These are phyloP conservation scores for Strigamia maritima DNA, from an alignment of 2,888 invertebrate genomes.

Conservation along the genomic window DNA sequence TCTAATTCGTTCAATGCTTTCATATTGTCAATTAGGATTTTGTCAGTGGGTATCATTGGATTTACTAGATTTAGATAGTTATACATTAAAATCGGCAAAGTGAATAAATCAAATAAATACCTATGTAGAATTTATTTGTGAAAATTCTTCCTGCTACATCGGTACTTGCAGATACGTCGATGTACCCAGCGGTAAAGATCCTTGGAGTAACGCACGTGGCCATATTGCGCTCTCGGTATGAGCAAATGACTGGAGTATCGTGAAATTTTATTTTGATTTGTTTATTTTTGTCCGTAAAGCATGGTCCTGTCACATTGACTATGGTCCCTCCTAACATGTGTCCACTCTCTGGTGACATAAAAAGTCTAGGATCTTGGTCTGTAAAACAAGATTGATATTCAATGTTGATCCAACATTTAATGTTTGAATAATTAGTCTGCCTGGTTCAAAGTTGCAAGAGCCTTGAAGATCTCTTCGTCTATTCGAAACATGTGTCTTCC, in stretches of 20 bases:
- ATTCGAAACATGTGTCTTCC: constrained; percentile 92
- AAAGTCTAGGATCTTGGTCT: constrained; percentile 73
- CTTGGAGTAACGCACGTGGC: constrained; percentile 87
- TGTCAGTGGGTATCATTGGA: constrained; percentile 69
- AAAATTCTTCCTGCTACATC: constrained; percentile 77
- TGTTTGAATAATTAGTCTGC: constrained; percentile 45
- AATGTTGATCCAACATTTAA: neutral
- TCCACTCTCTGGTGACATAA: constrained; percentile 88
- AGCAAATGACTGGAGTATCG: constrained; percentile 39
- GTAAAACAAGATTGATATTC: constrained; percentile 26
- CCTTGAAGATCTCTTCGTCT: constrained; percentile 91
- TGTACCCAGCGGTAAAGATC: constrained; percentile 81
- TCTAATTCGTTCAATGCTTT: constrained; percentile 65
- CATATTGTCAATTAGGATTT: constrained; percentile 71
- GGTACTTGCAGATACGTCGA: constrained; percentile 79
- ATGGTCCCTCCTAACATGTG: constrained; percentile 96
- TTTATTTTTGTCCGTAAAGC: constrained; percentile 59
- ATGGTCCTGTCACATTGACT: constrained; percentile 94
- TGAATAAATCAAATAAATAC: constrained; percentile 58
- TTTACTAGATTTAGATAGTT: constrained; percentile 63
- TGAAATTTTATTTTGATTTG: constrained; percentile 36
- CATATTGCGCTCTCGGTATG: constrained; percentile 62
- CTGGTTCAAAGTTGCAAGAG: constrained; percentile 63
- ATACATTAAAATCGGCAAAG: neutral
- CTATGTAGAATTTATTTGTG: constrained; percentile 86